Evolutionary conservation across 2,888 invertebrate genomes (phyloP).

Genomic region (Drosophila pegasa): DNA sequence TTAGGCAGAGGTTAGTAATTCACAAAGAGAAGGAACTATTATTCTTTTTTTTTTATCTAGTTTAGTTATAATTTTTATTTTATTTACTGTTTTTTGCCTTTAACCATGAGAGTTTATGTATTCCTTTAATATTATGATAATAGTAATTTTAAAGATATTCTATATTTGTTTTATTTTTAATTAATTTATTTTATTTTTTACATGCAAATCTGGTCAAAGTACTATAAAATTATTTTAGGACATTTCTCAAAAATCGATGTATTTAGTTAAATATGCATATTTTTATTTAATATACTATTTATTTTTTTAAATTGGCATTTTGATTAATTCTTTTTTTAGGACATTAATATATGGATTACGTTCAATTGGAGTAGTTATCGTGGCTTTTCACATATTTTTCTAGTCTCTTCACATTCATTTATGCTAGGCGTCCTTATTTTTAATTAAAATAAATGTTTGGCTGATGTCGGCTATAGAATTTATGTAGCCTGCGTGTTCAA

Average conservation of each 20-base stretch:
- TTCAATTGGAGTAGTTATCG: not conserved
- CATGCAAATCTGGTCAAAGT: too few relatives aligned
- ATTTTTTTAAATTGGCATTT: too few relatives aligned
- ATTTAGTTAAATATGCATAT: too few relatives aligned
- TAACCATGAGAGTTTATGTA: too few relatives aligned
- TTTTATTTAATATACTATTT: too few relatives aligned
- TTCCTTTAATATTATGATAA: too few relatives aligned
- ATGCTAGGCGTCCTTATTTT: constrained; percentile 29
- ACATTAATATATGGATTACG: not conserved
- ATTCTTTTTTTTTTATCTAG: not conserved
- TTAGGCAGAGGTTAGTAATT: not conserved
- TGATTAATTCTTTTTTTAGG: too few relatives aligned
- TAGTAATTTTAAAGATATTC: too few relatives aligned
- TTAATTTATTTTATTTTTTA: too few relatives aligned
- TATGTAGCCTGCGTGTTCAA: constrained; percentile 73
- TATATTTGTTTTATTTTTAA: too few relatives aligned
- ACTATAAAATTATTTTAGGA: too few relatives aligned
- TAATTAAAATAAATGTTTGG: constrained; percentile 70
- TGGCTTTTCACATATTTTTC: constrained; percentile 4
- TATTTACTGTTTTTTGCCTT: not conserved
- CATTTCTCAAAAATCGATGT: too few relatives aligned
- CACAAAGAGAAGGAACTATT: not conserved
- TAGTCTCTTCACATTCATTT: constrained; percentile 24
- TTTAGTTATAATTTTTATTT: not conserved
- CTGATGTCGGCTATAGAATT: constrained; percentile 35